Base-by-base conservation (phyloP, 1,140 invertebrate genomes). In the Papilio polyxenes region DNA sequence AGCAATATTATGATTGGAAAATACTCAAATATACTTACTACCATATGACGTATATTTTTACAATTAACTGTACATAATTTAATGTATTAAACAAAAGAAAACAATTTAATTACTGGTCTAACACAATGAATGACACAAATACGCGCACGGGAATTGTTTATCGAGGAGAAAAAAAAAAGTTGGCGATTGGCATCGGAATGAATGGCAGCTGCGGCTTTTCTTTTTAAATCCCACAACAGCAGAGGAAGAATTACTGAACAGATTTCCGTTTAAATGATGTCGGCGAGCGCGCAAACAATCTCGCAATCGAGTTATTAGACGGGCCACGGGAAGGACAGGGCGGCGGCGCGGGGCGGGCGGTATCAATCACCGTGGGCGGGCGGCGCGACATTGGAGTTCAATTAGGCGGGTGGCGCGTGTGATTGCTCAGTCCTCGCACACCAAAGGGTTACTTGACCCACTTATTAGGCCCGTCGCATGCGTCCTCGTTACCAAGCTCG, bases 341-440 rank as follows among this genome's bases (percentile, higher is more conserved):
- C 85, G 86, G 89, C 84, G 87, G 85, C 82, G 82, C 84, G 86
- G 83, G 87, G 86, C 87, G 89, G 85, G 87, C 87, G 89, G 92
- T 93, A 93, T 94, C 92, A 93, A 93, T 93, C 93, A 92, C 91
- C 88, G 90, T 90, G 91, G 92, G 90, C 88, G 92, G 90, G 89
- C 89, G 76, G 89, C 85, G 87, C 93, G 93, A 94, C 92, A 93
- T 91, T 93, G 92, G 92, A 92, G 91, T 94, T 93, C 93, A 94
- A 94, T 94, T 94, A 94, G 91, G 89, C 92, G 91, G 90, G 90
- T 88, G 90, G 89, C 88, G 89, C 87, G 90, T 92, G 88, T 92
- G 91, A 93, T 92, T 93, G 92, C 91, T 93, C 88, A 91, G 90
- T 91, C 87, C 89, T 90, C 88, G 90, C 89, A 91, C 85, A 87